Evolutionary conservation across 2,113 vertebrate species (phyloP).

Genomic region (Tachysurus fulvidraco): DNA sequence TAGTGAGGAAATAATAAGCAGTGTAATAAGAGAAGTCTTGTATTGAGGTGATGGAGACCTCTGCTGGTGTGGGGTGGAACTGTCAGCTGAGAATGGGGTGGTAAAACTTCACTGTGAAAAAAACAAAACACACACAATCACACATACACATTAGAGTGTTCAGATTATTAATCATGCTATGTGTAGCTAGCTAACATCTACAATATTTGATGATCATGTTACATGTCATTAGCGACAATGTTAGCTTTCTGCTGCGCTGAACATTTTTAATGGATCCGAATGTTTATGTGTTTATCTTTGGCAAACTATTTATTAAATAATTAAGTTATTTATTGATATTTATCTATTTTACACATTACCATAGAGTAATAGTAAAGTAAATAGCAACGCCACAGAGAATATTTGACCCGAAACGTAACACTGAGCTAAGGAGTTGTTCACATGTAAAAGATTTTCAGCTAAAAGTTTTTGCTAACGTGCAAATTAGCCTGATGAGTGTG

Average conservation of each 20-base stretch:
- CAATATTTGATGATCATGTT: slow-evolving; percentile 1
- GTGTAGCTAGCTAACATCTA: neutral
- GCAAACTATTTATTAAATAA: neutral
- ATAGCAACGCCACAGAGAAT: neutral
- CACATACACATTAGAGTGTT: neutral
- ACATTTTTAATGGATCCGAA: neutral
- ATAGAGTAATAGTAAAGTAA: neutral
- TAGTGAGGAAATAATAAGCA: neutral
- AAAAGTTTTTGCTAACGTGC: neutral
- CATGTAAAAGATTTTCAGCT: neutral
- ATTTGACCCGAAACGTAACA: neutral
- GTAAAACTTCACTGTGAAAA: neutral
- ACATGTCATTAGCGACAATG: neutral
- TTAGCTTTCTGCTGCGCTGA: neutral
- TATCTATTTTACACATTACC: neutral
- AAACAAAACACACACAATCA: too few relatives aligned
- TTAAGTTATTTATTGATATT: neutral
- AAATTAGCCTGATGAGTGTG: neutral
- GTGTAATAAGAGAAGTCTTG: neutral
- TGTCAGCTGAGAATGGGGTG: neutral
- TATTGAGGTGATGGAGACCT: neutral
- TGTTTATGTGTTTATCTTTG: neutral
- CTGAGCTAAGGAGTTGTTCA: neutral
- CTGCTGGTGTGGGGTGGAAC: neutral
- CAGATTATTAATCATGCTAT: neutral